Conservation (phyloP, 2,113 vertebrate genomes). For the Cinclus mexicanus region DNA sequence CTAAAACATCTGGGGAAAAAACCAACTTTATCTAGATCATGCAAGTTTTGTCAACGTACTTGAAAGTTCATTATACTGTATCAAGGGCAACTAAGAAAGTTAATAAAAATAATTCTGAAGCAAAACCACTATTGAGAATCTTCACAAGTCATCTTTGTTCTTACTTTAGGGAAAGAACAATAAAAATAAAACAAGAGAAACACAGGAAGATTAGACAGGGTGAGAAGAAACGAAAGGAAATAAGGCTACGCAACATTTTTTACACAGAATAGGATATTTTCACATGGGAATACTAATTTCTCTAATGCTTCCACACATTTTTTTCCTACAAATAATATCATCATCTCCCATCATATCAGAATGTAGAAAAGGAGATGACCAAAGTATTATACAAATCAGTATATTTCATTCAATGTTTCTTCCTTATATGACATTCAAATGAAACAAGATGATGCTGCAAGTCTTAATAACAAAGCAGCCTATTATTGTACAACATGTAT, state of each 20-base stretch:
- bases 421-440: neutral
- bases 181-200: neutral
- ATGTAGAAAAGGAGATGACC: neutral
- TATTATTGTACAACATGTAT: fast-evolving
- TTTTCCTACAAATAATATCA: neutral
- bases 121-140: neutral
- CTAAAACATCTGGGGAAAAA: neutral
- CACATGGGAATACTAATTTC: neutral
- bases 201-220: neutral
- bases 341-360: neutral
- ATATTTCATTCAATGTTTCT: neutral
- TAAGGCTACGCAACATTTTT: neutral
- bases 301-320: neutral
- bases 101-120: neutral
- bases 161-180: neutral
- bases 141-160: neutral
- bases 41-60: neutral
- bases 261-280: neutral
- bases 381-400: neutral
- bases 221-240: neutral
- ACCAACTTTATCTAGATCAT: neutral
- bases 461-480: neutral
- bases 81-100: neutral
- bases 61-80: neutral
- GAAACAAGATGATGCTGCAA: neutral